Conservation (phyloP, 2,888 invertebrate species). For the Drosophila maculinotata region DNA sequence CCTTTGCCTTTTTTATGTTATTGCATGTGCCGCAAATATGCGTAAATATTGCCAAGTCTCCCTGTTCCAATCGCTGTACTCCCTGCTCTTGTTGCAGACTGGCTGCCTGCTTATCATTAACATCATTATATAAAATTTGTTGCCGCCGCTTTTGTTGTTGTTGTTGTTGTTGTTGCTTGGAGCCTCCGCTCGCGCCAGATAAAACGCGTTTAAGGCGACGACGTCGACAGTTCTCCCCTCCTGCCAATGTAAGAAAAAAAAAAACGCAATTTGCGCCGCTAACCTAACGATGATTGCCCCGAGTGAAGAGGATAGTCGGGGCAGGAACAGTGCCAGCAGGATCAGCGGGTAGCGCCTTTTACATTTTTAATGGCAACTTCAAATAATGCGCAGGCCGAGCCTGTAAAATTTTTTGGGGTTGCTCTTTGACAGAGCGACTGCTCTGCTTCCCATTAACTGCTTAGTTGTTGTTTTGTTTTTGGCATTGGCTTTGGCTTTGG, state of each 20-base stretch:
- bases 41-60: constrained; percentile 69
- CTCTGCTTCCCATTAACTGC: constrained; percentile 19
- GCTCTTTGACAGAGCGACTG: constrained; percentile 42
- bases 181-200: constrained; percentile 46
- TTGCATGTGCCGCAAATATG: constrained; percentile 73
- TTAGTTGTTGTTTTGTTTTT: constrained; percentile 41
- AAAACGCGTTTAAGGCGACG: constrained; percentile 57
- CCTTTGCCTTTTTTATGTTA: constrained; percentile 50
- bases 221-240: constrained; percentile 22
- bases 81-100: not conserved
- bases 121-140: constrained; percentile 72
- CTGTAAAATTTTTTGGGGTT: constrained; percentile 50
- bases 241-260: constrained; percentile 14
- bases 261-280: constrained; percentile 74
- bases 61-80: not conserved
- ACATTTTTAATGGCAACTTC: constrained; percentile 81
- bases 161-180: constrained; percentile 43
- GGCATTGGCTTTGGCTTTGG: constrained; percentile 1
- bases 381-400: constrained; percentile 65
- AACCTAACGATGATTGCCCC: constrained; percentile 79
- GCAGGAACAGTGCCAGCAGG: constrained; percentile 27
- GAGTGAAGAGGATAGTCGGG: constrained; percentile 31
- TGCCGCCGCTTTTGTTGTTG: constrained; percentile 35
- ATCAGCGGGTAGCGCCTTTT: constrained; percentile 65
- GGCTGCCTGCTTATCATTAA: constrained; percentile 69